Evolutionary conservation across 2,797 vertebrate species (phyloP).

Genomic region (Hyperoplus immaculatus): DNA sequence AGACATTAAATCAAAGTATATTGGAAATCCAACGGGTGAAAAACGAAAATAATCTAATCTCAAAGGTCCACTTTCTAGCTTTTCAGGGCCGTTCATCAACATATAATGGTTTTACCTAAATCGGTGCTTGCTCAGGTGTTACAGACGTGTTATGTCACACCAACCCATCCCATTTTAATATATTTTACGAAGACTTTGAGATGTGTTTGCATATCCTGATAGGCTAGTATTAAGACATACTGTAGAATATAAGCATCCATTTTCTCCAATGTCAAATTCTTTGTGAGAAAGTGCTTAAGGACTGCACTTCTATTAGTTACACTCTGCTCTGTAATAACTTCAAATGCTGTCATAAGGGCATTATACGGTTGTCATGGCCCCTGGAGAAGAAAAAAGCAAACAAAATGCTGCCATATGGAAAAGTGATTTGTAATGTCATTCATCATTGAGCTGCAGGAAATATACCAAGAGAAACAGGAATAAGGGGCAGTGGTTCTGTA

Average conservation of each 20-base stretch:
- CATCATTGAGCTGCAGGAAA: constrained; percentile 65
- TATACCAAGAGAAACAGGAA: constrained; percentile 37
- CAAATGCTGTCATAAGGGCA: constrained; percentile 43
- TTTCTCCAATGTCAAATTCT: constrained; percentile 29
- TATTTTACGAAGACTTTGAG: not conserved
- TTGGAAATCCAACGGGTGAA: not conserved
- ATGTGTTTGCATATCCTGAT: not conserved
- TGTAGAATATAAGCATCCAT: constrained; percentile 2
- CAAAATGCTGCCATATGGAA: constrained; percentile 69
- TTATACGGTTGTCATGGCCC: constrained; percentile 56
- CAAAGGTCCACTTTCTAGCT: not conserved
- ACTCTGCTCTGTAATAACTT: constrained; percentile 58
- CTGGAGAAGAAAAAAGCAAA: constrained; percentile 55
- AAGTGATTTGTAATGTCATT: constrained; percentile 63
- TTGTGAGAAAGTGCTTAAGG: constrained; percentile 47
- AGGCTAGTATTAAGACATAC: not conserved
- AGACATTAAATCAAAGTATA: not conserved
- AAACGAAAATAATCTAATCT: not conserved
- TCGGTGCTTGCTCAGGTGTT: not conserved
- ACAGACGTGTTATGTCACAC: not conserved
- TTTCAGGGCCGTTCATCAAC: not conserved
- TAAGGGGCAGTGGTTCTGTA: constrained; percentile 44
- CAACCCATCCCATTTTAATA: not conserved
- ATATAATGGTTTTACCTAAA: not conserved
- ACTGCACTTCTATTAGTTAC: constrained; percentile 41